These are phyloP conservation scores for Phrynocephalus forsythii DNA, from an alignment of 2,797 vertebrate species.

Conservation along the genomic window DNA sequence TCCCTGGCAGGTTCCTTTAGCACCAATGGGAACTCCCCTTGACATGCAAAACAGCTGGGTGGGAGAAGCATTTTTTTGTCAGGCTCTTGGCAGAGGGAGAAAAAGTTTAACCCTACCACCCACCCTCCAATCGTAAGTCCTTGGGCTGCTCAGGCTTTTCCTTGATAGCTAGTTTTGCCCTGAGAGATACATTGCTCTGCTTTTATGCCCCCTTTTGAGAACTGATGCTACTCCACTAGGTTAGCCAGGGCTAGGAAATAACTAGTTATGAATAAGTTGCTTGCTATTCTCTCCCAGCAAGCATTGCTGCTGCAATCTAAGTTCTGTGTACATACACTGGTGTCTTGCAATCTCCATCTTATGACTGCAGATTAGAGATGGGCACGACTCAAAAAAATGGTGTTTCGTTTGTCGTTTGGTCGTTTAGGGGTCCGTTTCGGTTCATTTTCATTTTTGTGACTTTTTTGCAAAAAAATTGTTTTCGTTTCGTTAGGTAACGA, in stretches of 20 bases:
- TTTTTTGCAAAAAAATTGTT: too few species aligned
- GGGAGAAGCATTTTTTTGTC: neutral
- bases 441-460: too few species aligned
- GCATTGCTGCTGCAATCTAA: too few species aligned
- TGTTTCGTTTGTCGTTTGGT: too few species aligned
- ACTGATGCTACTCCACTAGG: rapidly evolving
- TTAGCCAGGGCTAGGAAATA: neutral
- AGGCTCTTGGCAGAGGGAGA: neutral
- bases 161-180: neutral
- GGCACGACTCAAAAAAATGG: too few species aligned
- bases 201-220: neutral
- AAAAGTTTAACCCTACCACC: neutral
- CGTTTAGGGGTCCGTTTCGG: too few species aligned
- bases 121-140: neutral
- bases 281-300: too few species aligned
- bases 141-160: neutral
- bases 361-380: too few species aligned
- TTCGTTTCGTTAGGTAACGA: too few species aligned
- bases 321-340: too few species aligned
- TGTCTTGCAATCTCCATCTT: too few species aligned
- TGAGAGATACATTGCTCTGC: neutral
- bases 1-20: neutral
- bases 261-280: neutral
- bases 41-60: neutral
- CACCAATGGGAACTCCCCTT: neutral